A percentile compares a stretch with the other conserved stretches of the same genome.
Conservation (phyloP, 2,888 invertebrate species). For the Tillus elongatus region DNA sequence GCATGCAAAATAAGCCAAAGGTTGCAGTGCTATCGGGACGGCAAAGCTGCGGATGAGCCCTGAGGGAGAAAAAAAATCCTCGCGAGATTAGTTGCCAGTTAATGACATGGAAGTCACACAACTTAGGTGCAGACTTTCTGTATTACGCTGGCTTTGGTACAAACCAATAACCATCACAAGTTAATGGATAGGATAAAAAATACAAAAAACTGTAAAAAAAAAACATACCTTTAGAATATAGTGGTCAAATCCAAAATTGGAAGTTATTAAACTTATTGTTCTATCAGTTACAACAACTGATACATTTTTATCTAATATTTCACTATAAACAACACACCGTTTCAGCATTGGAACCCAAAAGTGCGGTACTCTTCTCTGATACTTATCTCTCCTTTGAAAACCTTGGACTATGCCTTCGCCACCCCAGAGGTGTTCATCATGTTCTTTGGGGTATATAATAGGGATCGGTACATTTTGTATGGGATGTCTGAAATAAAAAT, state of each 20-base stretch:
- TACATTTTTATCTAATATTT: constrained; percentile 78
- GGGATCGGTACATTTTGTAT: constrained; percentile 71
- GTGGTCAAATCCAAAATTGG: constrained; percentile 87
- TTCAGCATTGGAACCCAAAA: constrained; percentile 82
- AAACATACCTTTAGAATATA: constrained; percentile 72
- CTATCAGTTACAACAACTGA: constrained; percentile 75
- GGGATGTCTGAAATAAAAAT: constrained; percentile 43
- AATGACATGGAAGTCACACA: too few species aligned
- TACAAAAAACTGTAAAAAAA: too few species aligned
- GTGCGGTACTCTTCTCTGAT: constrained; percentile 61
- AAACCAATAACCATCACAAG: too few species aligned
- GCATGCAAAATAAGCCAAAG: too few species aligned
- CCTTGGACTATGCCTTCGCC: constrained; percentile 92
- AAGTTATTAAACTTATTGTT: constrained; percentile 75
- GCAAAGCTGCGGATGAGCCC: too few species aligned
- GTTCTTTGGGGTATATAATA: constrained; percentile 67
- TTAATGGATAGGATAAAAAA: too few species aligned
- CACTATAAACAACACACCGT: constrained; percentile 77
- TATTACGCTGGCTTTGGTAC: too few species aligned
- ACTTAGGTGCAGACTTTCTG: too few species aligned
- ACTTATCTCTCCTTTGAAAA: constrained; percentile 56
- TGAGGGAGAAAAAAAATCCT: too few species aligned
- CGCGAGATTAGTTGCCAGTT: too few species aligned
- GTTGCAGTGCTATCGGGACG: too few species aligned
- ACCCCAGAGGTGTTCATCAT: constrained; percentile 86